These are phyloP conservation scores for Drosophila mayaguana DNA, from an alignment of 2,888 invertebrate genomes.

Conservation along the genomic window DNA sequence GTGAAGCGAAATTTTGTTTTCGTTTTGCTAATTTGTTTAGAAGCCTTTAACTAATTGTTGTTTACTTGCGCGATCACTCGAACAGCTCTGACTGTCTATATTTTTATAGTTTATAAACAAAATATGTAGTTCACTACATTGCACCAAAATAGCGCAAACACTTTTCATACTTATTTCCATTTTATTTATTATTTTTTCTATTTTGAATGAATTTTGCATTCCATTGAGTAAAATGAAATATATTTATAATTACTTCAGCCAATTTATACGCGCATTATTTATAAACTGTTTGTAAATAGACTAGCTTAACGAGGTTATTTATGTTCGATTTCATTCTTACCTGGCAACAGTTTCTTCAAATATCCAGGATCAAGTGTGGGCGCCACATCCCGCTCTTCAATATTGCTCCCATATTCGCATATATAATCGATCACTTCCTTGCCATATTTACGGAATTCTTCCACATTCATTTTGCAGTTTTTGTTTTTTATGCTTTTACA, in stretches of 20 bases:
- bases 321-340: slow-evolving; percentile 63
- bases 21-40: slow-evolving; percentile 66
- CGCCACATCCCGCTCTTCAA: slow-evolving; percentile 89
- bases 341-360: slow-evolving; percentile 89
- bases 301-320: background rate
- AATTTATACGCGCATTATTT: slow-evolving; percentile 5
- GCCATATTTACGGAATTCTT: slow-evolving; percentile 90
- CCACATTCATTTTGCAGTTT: slow-evolving; percentile 88
- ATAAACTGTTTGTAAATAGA: slow-evolving; percentile 2
- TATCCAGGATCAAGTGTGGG: slow-evolving; percentile 93
- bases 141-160: slow-evolving; percentile 22
- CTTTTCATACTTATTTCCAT: no score
- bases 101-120: slow-evolving; percentile 24
- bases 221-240: slow-evolving; percentile 17
- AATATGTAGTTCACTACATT: slow-evolving; percentile 28
- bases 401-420: slow-evolving; percentile 90
- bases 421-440: slow-evolving; percentile 94
- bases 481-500: slow-evolving; percentile 7
- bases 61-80: slow-evolving; percentile 44
- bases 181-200: background rate
- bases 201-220: slow-evolving; percentile 37
- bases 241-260: slow-evolving; percentile 23
- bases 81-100: slow-evolving; percentile 7
- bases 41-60: slow-evolving; percentile 60
- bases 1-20: slow-evolving; percentile 45